These are phyloP conservation scores for Branchellion lobata DNA, from an alignment of 2,888 invertebrate species.

Conservation along the genomic window DNA sequence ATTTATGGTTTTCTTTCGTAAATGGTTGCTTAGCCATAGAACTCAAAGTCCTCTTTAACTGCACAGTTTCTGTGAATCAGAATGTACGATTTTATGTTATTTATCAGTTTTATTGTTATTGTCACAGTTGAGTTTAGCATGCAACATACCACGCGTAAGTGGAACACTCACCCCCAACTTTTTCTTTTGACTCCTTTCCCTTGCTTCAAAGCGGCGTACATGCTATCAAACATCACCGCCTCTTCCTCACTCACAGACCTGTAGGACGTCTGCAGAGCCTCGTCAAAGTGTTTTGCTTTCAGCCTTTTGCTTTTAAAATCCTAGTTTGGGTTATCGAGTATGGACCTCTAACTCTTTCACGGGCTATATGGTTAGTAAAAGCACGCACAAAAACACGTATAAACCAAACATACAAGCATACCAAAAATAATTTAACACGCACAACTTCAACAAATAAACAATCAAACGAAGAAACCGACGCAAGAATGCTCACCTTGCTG, in stretches of 20 bases:
- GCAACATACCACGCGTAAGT: too few relatives aligned
- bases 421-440: neutral
- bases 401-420: neutral
- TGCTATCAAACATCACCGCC: slow-evolving; percentile 14
- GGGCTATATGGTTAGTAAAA: too few relatives aligned
- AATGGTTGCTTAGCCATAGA: neutral
- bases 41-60: neutral
- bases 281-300: slow-evolving; percentile 13
- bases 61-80: neutral
- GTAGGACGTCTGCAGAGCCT: slow-evolving; percentile 18
- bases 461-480: neutral
- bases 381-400: too few relatives aligned
- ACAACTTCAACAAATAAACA: neutral
- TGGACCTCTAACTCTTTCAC: neutral
- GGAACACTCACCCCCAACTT: neutral
- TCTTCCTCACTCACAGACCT: slow-evolving; percentile 32
- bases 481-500: neutral
- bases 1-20: too few relatives aligned
- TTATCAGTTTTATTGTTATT: too few relatives aligned
- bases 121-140: too few relatives aligned
- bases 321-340: neutral
- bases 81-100: neutral
- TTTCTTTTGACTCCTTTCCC: slow-evolving; percentile 11
- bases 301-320: slow-evolving; percentile 20
- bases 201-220: slow-evolving; percentile 14